Base-by-base conservation (phyloP, 2,888 invertebrate species). In the Cosmia pyralina region DNA sequence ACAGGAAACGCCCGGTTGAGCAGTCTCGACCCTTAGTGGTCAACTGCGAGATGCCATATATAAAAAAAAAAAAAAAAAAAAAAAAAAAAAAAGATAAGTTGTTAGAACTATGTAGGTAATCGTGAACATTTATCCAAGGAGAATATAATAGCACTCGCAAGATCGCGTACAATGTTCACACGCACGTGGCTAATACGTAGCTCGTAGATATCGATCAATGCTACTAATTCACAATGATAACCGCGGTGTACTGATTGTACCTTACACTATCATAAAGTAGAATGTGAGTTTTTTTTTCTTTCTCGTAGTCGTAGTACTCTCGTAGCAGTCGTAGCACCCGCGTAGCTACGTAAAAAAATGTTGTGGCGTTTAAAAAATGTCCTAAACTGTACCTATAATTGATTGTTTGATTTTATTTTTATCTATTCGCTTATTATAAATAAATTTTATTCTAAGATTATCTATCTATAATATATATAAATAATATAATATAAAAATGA, bases 151-250 rank as follows among this genome's bases (percentile, higher is more conserved):
- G 5, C 17, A 41, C 4, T 53, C 48, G 13, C 44, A 80, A 80
- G 64, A 80, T 65, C 74, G 50, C 4, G 3, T 6, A 41, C 48
- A 72, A 48, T 52, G 52, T 58, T 13, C 41, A 34, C 19, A 38
- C 62, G 46, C 64, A 73, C 59, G 79, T 55, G 44, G 34, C 8
- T 28, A n/a, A n/a, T n/a, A 17, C 34, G 11, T 2, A 55, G 38
- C 38, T 38, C 28, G 28, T 38, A 38, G 34, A 65, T 55, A 64
- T 44, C 53, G 59, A 80, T 80, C 52, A 59, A 41, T 58, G 13
- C 48, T 72, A 6, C 22, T 38, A 50, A 80, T 34, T n/a, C n/a
- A n/a, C n/a, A n/a, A 34, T 60, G 80, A 60, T 74, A 64, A 64
- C 63, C 17, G 50, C 59, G 50, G 4, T 15, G 6, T 65, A 46